Evolutionary conservation across 53 echinoderm and acorn worm species (phyloP).

Genomic region (Hippasteria phrygiana): DNA sequence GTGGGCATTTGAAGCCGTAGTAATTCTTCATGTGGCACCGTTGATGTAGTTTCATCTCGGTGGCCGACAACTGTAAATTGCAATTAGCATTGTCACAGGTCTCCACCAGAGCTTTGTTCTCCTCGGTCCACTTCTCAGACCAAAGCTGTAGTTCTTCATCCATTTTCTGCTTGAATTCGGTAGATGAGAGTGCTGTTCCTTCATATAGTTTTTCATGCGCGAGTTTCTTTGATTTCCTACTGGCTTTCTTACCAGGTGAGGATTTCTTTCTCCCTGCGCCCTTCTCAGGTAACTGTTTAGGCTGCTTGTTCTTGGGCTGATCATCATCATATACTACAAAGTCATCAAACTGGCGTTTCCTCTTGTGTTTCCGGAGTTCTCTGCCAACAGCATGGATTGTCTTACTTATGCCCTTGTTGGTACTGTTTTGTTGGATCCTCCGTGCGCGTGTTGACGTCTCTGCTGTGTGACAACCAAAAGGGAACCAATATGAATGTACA

Average conservation of each 20-base stretch:
- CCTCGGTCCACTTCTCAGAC: conserved; percentile 68
- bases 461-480: too few relatives aligned
- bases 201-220: background rate
- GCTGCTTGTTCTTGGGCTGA: background rate
- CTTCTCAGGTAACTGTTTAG: conserved; percentile 9
- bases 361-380: conserved; percentile 46
- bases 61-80: conserved; percentile 54
- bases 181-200: conserved; percentile 8
- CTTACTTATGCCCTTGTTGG: conserved; percentile 1
- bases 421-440: background rate
- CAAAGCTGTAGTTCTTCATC: conserved; percentile 68
- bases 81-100: conserved; percentile 70
- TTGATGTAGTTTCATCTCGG: conserved; percentile 74
- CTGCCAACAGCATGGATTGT: conserved; percentile 23
- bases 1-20: conserved; percentile 86
- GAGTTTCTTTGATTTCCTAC: conserved; percentile 8
- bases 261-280: background rate
- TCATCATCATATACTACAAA: conserved; percentile 16
- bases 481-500: too few relatives aligned
- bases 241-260: conserved; percentile 15
- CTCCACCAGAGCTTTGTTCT: conserved; percentile 49
- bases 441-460: background rate
- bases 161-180: conserved; percentile 61
- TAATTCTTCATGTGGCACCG: conserved; percentile 84
- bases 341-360: conserved; percentile 54